phyloP scores from a whole-genome alignment of 2,888 invertebrate genomes.

The Hedychridium roseum region DNA sequence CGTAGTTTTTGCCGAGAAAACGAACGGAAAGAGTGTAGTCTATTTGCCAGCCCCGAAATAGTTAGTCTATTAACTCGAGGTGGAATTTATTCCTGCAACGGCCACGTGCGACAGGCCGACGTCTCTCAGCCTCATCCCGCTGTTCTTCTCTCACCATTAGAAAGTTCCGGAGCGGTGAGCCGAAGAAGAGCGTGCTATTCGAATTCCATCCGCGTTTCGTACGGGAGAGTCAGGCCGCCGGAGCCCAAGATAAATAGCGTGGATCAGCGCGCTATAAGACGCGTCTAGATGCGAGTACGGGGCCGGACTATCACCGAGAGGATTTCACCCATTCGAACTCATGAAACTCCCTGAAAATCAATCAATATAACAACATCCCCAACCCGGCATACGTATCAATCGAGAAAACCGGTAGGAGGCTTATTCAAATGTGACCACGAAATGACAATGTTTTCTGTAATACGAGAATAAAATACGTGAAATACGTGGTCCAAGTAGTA shows the following conservation, averaged over 20 bases:
- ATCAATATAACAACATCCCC: constrained; percentile 19
- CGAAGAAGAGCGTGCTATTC: constrained; percentile 35
- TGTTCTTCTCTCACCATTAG: constrained; percentile 35
- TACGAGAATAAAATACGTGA: too few species aligned
- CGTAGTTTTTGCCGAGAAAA: too few species aligned
- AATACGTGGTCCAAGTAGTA: too few species aligned
- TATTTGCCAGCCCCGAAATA: too few species aligned
- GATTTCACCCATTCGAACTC: constrained; percentile 16
- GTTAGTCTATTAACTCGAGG: constrained; percentile 25
- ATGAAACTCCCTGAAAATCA: too few species aligned
- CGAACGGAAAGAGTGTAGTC: too few species aligned
- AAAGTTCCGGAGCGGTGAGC: constrained; percentile 26
- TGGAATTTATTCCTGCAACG: constrained; percentile 36
- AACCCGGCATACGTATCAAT: constrained; percentile 20
- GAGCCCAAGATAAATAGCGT: constrained; percentile 24
- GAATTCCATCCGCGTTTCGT: constrained; percentile 38
- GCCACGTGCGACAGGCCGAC: constrained; percentile 23
- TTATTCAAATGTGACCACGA: too few species aligned
- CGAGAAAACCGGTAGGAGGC: too few species aligned
- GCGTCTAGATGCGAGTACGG: constrained; percentile 24
- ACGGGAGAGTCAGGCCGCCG: constrained; percentile 13
- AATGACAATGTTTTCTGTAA: too few species aligned
- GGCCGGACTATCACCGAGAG: constrained; percentile 16
- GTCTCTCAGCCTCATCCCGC: constrained; percentile 10
- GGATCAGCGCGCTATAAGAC: constrained; percentile 20